Evolutionary conservation across 2,888 invertebrate species (phyloP), one percentile per base, ranked within the genome.

Genomic region (Lycophotia porphyrea): DNA sequence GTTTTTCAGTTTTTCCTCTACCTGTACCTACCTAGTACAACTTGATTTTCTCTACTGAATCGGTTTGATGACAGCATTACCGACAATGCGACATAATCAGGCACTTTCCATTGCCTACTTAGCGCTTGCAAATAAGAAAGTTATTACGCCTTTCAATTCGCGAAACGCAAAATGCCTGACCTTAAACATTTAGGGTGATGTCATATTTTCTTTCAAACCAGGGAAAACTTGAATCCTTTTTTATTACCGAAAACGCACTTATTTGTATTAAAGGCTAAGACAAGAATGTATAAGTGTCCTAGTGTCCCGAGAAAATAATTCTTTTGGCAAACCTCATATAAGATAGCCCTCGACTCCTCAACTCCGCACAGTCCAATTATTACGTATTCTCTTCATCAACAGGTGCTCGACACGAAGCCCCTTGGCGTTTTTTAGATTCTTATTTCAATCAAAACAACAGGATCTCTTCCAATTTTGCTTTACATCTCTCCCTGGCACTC

Each of bases 91-190:
- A 68, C 71, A 76, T 73, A 76, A 72, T 72, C 34, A 27, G 34
- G 18, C 42, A 78, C 82, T 79, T 80, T 86, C 86, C 70, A 74
- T 76, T 73, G 42, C 86, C 76, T 71, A 85, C 75, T 80, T 86
- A 76, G 63, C 77, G 74, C 36, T 85, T 61, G 67, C 69, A 79
- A 86, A 88, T 73, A 69, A 85, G 81, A 87, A 83, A 85, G 87
- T 81, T 78, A 78, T 55, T 58, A 61, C 39, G 13, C 47, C 68
- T 77, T 84, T 74, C 52, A 84, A 49, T 80, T 61, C 36, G 71
- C 58, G 71, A 58, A 64, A 71, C 49, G 27, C 52, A n/a, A 66
- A 80, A 67, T 7, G 36, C 27, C 5, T 24, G 34, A 64, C 61
- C 39, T 52, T 55, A 49, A 15, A 34, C 18, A 42, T n/a, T 63